phyloP scores from a whole-genome alignment of 2,888 invertebrate genomes.

The Hecatera dysodea region DNA sequence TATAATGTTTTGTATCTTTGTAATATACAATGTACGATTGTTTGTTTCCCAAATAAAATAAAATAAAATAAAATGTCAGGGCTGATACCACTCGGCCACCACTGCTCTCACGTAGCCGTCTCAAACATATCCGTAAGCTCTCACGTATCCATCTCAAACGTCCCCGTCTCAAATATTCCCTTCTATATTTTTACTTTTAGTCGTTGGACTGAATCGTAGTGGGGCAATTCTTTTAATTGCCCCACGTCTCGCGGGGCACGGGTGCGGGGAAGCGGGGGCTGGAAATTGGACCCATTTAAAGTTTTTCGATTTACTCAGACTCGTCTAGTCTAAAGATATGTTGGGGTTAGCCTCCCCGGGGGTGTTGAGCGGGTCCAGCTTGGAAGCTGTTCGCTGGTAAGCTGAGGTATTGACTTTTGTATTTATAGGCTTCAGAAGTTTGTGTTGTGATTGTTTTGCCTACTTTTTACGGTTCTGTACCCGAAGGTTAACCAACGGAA shows the following conservation, averaged over 20 bases:
- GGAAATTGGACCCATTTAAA: constrained; percentile 86
- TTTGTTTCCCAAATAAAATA: no score
- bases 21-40: no score
- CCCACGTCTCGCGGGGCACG: constrained; percentile 77
- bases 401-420: constrained; percentile 38
- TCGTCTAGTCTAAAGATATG: constrained; percentile 74
- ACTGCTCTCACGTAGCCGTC: no score
- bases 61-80: no score
- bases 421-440: constrained; percentile 25
- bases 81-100: no score
- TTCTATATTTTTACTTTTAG: constrained; percentile 65
- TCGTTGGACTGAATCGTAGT: constrained; percentile 75
- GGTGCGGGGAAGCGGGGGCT: constrained; percentile 52
- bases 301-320: constrained; percentile 87
- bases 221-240: constrained; percentile 87
- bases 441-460: constrained; percentile 14
- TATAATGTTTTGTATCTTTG: no score
- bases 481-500: no score
- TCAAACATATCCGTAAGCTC: no score
- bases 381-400: constrained; percentile 40
- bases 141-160: neutral
- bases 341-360: constrained; percentile 64
- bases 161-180: neutral
- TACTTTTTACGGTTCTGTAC: neutral
- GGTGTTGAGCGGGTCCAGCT: constrained; percentile 48